Conservation (phyloP, 2,113 vertebrate genomes). For the Nibea coibor region DNA sequence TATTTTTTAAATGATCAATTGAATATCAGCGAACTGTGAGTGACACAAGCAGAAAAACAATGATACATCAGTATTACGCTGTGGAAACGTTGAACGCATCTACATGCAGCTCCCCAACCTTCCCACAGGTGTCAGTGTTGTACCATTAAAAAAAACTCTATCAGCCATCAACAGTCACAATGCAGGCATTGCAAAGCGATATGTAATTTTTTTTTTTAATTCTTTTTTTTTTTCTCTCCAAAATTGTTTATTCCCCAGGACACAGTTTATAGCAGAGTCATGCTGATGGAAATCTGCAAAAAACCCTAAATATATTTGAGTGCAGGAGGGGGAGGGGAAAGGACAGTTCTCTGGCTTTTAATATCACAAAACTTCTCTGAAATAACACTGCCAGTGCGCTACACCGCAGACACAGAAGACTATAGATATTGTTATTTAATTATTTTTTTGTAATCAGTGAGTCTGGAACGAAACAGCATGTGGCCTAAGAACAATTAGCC, state of each 20-base stretch:
- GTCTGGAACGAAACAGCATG: not conserved
- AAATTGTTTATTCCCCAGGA: slow-evolving; percentile 51
- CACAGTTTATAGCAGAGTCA: slow-evolving; percentile 33
- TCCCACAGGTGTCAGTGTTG: slow-evolving; percentile 56
- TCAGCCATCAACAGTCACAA: not conserved
- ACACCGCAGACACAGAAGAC: not conserved
- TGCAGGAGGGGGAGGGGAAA: slow-evolving; percentile 12
- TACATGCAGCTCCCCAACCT: not conserved
- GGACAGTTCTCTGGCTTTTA: slow-evolving; percentile 26
- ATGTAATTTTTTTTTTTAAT: not conserved
- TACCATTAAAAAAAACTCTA: not conserved
- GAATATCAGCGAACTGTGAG: not conserved
- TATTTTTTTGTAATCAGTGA: slow-evolving; percentile 13
- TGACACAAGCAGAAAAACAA: not conserved
- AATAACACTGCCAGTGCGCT: not conserved
- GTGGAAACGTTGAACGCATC: too few relatives aligned
- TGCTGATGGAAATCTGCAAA: slow-evolving; percentile 31
- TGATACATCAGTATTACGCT: not conserved
- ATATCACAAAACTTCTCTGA: not conserved
- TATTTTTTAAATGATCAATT: not conserved
- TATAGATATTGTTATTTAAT: not conserved
- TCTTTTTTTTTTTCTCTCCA: not conserved
- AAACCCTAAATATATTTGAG: slow-evolving; percentile 11
- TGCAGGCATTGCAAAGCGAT: not conserved
- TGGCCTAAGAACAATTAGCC: not conserved